A percentile compares a stretch with the other conserved stretches of the same genome.
These are phyloP conservation scores for Platysteira castanea DNA, from an alignment of 2,113 vertebrate genomes.

Conservation along the genomic window DNA sequence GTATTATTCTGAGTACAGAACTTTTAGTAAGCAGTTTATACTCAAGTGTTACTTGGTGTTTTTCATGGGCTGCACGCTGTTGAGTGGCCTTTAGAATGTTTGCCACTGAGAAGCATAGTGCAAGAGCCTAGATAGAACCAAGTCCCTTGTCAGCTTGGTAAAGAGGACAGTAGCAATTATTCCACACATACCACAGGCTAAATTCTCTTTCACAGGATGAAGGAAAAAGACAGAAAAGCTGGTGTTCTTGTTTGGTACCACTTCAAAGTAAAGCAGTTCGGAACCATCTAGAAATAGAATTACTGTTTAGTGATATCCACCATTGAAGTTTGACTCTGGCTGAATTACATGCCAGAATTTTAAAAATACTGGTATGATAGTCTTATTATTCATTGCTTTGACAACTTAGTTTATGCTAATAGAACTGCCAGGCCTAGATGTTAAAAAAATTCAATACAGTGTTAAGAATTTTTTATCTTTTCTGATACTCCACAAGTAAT, in stretches of 20 bases:
- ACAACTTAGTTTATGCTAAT: neutral
- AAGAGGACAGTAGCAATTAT: neutral
- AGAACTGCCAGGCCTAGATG: neutral
- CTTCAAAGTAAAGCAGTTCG: slow-evolving; percentile 76
- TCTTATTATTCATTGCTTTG: neutral
- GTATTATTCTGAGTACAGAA: neutral
- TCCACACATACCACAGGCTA: slow-evolving; percentile 77
- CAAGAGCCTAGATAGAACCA: neutral
- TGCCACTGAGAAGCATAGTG: neutral
- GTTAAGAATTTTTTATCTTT: neutral
- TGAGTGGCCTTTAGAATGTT: neutral
- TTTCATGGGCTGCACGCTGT: neutral
- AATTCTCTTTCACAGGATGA: slow-evolving; percentile 60
- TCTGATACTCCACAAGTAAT: neutral
- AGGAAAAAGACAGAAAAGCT: slow-evolving; percentile 81
- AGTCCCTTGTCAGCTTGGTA: neutral
- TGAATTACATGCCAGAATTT: neutral
- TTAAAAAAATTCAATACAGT: neutral
- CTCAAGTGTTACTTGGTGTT: neutral
- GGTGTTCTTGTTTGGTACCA: slow-evolving; percentile 70
- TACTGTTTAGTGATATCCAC: neutral
- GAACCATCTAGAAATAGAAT: slow-evolving; percentile 52
- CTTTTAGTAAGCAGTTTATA: neutral
- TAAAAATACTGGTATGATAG: neutral
- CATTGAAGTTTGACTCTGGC: neutral